A percentile compares a stretch with the other conserved stretches of the same genome.
These are phyloP conservation scores for Deroplatys truncata DNA, from an alignment of 2,888 invertebrate species.

Conservation along the genomic window DNA sequence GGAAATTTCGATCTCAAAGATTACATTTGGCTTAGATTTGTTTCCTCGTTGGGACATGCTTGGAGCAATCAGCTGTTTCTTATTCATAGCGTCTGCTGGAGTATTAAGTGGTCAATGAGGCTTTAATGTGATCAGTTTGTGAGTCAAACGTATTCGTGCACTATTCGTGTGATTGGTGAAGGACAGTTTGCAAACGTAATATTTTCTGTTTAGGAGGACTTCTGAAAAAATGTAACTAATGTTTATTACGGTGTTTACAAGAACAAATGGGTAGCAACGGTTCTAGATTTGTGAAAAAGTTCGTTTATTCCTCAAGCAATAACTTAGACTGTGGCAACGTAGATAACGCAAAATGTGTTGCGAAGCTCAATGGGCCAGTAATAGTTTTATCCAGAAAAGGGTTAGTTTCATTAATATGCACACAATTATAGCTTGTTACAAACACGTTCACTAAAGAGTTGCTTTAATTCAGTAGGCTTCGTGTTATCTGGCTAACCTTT, in stretches of 20 bases:
- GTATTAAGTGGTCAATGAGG: not conserved
- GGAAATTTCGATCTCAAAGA: no score
- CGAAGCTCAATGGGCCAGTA: slow-evolving; percentile 16
- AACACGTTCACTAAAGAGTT: no score
- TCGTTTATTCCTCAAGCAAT: slow-evolving; percentile 25
- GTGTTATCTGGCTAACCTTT: no score
- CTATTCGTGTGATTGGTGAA: not conserved
- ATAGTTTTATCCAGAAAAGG: slow-evolving; percentile 34
- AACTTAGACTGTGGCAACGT: slow-evolving; percentile 12
- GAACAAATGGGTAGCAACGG: slow-evolving; percentile 33
- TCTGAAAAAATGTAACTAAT: not conserved
- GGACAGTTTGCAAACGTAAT: not conserved
- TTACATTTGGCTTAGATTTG: no score
- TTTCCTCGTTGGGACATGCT: no score
- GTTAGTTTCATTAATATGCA: slow-evolving; percentile 18
- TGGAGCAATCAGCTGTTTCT: not conserved
- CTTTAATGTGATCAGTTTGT: not conserved
- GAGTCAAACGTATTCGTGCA: not conserved
- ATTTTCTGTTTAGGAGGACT: not conserved
- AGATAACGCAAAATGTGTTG: slow-evolving; percentile 1
- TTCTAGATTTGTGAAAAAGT: slow-evolving; percentile 32
- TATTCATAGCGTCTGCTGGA: not conserved
- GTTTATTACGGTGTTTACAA: not conserved
- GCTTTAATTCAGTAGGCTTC: no score
- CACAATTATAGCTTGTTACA: no score